Percentiles rank a stretch among this genome's conserved stretches.
These are phyloP conservation scores for Henricia sp. DNA, from an alignment of 53 echinoderm and acorn worm species.

Conservation along the genomic window DNA sequence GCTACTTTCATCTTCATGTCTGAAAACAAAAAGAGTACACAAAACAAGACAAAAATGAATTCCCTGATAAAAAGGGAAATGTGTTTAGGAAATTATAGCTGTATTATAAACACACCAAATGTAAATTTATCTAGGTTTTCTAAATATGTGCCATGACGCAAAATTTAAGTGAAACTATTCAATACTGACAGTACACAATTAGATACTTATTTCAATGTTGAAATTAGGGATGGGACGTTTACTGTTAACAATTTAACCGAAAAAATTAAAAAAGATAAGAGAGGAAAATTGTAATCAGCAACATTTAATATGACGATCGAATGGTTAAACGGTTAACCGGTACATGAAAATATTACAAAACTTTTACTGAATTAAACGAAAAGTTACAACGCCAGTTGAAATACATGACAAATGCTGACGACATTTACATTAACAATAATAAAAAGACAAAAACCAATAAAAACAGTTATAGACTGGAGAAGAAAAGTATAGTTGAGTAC, in stretches of 20 bases:
- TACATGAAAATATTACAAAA: too few relatives aligned
- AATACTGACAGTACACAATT: too few relatives aligned
- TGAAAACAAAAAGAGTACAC: conserved; percentile 13
- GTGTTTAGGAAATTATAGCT: not conserved
- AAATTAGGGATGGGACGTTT: not conserved
- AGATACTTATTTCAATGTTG: too few relatives aligned
- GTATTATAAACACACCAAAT: not conserved
- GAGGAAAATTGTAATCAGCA: too few relatives aligned
- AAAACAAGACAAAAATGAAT: conserved; percentile 13
- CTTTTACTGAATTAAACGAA: too few relatives aligned
- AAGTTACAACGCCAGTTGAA: too few relatives aligned
- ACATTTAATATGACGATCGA: too few relatives aligned
- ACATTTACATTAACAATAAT: too few relatives aligned
- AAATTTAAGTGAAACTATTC: not conserved
- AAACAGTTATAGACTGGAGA: conserved; percentile 1
- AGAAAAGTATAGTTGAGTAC: not conserved
- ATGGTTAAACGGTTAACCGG: too few relatives aligned
- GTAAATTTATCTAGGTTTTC: conserved; percentile 9
- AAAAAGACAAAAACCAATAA: too few relatives aligned
- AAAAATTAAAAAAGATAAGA: too few relatives aligned
- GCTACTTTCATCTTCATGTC: conserved; percentile 45
- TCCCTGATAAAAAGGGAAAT: conserved; percentile 31
- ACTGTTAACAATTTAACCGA: not conserved
- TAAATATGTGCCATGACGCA: not conserved
- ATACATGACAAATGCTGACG: too few relatives aligned